These are phyloP conservation scores for Babyrousa celebensis DNA, from an alignment of 2,797 vertebrate genomes.

Conservation along the genomic window DNA sequence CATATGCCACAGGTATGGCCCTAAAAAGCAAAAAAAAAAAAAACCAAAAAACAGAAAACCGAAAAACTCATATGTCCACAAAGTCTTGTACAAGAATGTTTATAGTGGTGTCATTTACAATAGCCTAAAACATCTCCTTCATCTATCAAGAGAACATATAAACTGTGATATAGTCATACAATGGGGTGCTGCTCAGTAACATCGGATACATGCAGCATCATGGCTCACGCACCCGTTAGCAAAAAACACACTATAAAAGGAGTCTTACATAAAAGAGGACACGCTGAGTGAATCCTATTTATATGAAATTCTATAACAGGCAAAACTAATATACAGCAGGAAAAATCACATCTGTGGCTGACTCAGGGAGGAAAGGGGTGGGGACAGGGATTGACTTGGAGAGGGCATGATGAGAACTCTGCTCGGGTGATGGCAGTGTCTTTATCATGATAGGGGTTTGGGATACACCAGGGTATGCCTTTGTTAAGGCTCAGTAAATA, in stretches of 20 bases:
- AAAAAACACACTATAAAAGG: not conserved
- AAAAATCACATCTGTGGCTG: not conserved
- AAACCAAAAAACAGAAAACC: no score
- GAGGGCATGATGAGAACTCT: not conserved
- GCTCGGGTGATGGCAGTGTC: not conserved
- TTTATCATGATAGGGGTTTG: not conserved
- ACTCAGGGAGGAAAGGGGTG: not conserved
- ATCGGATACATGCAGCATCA: not conserved
- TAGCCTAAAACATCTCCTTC: not conserved
- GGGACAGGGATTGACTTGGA: not conserved
- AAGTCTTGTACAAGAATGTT: conserved; percentile 34
- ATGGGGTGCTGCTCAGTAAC: not conserved
- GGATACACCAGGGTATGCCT: not conserved
- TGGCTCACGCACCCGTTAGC: not conserved
- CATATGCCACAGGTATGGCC: no score
- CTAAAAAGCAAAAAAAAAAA: no score
- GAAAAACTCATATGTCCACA: not conserved
- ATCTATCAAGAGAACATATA: not conserved
- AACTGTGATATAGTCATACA: not conserved
- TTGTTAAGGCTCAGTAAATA: not conserved
- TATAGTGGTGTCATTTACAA: not conserved
- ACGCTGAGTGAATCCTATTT: not conserved
- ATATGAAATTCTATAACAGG: not conserved
- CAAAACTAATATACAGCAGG: not conserved
- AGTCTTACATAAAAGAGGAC: not conserved